phyloP scores from a whole-genome alignment of 2,888 invertebrate genomes.

The Drosophila borborema region DNA sequence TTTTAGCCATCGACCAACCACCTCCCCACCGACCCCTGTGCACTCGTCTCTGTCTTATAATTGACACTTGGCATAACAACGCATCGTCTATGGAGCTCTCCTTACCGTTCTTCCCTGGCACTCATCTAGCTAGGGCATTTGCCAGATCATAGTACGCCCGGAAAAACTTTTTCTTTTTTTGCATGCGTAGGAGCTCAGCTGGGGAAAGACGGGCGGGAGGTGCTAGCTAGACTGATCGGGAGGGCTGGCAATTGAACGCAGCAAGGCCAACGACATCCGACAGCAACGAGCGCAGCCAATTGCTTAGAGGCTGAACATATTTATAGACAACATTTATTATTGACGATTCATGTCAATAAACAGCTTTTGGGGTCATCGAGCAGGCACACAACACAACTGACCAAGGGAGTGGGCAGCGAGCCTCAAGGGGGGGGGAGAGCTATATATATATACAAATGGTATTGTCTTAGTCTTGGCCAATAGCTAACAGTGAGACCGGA shows the following conservation, averaged over 20 bases:
- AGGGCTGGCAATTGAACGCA: neutral
- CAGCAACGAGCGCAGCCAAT: conserved; percentile 34
- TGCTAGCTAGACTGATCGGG: neutral
- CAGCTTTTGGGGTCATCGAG: conserved; percentile 20
- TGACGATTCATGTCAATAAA: conserved; percentile 51
- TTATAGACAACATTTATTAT: conserved; percentile 46
- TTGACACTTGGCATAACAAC: conserved; percentile 57
- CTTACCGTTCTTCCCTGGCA: neutral
- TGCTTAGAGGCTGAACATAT: conserved; percentile 49
- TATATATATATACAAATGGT: neutral
- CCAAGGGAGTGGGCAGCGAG: neutral
- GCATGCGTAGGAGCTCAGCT: conserved; percentile 3
- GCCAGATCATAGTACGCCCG: conserved; percentile 54
- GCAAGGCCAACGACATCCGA: conserved; percentile 55
- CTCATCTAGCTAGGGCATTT: neutral
- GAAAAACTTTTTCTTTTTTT: conserved; percentile 39
- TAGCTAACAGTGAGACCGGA: neutral
- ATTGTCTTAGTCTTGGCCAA: conserved; percentile 12
- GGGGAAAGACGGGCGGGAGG: neutral
- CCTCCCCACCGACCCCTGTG: neutral
- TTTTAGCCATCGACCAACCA: conserved; percentile 9
- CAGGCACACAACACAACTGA: neutral
- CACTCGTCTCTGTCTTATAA: conserved; percentile 30
- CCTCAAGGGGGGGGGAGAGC: neutral
- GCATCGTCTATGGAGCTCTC: conserved; percentile 28